phyloP scores from a whole-genome alignment of 2,113 vertebrate genomes.

The Onychorhynchus coronatus region DNA sequence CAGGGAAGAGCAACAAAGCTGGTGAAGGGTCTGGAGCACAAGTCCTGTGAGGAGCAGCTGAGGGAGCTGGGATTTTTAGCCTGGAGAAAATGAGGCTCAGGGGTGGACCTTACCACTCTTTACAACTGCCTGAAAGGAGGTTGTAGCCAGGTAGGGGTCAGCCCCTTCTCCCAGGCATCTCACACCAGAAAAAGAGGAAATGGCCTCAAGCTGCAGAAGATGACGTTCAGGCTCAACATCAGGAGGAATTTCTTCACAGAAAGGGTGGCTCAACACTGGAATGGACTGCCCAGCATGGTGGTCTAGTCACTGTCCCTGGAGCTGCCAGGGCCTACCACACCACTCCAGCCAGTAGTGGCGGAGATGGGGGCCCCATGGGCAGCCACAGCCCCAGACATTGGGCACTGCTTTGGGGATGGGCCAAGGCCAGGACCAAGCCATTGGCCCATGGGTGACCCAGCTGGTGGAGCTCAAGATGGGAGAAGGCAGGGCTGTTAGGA shows the following conservation, averaged over 20 bases:
- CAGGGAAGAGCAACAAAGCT: neutral
- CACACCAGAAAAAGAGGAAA: neutral
- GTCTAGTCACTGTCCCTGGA: neutral
- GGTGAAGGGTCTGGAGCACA: neutral
- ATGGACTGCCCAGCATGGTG: neutral
- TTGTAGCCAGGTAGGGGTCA: neutral
- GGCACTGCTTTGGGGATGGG: neutral
- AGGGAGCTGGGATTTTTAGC: neutral
- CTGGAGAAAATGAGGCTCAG: neutral
- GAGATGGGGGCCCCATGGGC: accelerated
- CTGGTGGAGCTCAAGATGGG: neutral
- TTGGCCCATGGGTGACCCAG: accelerated
- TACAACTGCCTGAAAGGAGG: too few relatives aligned
- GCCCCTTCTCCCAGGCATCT: neutral
- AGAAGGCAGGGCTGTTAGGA: neutral
- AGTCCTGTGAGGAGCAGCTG: neutral
- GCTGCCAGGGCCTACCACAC: neutral
- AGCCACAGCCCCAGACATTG: neutral
- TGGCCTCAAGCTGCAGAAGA: neutral
- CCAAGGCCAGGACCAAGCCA: accelerated
- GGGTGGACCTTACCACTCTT: neutral
- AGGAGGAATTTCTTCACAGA: neutral
- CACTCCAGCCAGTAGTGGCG: neutral
- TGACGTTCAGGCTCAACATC: neutral
- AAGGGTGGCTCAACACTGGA: neutral